Base-by-base conservation (phyloP, 2,888 invertebrate species). In the Protophormia terraenovae region DNA sequence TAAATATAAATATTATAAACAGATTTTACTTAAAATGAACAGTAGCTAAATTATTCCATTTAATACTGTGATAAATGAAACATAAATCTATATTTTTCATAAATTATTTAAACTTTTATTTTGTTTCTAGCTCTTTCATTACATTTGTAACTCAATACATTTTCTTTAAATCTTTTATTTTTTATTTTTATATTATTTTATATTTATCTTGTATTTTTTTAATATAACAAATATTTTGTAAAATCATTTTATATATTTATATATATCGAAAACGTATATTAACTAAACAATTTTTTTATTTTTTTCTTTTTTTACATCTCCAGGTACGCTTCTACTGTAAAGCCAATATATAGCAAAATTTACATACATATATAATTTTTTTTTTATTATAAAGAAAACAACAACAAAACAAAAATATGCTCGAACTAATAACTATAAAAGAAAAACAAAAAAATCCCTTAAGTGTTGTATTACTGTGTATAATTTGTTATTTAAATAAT, bases 251-350 rank as follows among this genome's bases (percentile, higher is more conserved):
- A 64, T 67, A 22, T 53, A 6, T 12, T 12, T 47, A 41, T 71
- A 58, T 87, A 86, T 86, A 86, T 88, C 19, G 86, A 84, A 60
- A 81, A 64, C 80, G 16, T 83, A 75, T 78, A 86, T 84, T 86
- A 86, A 86, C 83, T 71, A 71, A 86, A 84, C 41, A 45, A 76
- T 84, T 80, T 83, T 84, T 79, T 79, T 60, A 86, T 88, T 88
- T 87, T 88, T 88, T 87, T 87, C 86, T 79, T 87, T 88, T 89
- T 89, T 89, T 89, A 87, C 88, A 89, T 89, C 89, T 89, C 89
- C 89, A 89, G 89, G 89, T 89, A 88, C 88, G 88, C 88, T 89
- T 89, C 89, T 88, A 88, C 88, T 88, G 87, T 88, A 81, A 87
- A 85, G 81, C 85, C 85, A 72, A 50, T 72, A 85, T 71, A 87